Evolutionary conservation across 2,113 vertebrate genomes (phyloP).

Genomic region (Eurypyga helias): DNA sequence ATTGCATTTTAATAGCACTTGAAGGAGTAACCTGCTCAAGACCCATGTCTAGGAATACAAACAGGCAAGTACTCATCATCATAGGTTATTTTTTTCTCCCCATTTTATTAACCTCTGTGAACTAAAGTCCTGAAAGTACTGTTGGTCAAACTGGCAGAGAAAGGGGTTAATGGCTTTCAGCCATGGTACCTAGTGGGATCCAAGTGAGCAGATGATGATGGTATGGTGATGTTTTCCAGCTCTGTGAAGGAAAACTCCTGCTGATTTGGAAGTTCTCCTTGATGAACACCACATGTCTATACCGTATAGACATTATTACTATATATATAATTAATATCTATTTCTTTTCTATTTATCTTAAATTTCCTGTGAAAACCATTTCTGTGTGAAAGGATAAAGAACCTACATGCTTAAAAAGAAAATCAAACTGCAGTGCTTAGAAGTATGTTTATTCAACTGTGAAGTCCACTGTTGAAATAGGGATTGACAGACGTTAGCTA

Average conservation of each 20-base stretch:
- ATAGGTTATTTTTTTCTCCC: accelerated
- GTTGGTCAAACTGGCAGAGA: neutral
- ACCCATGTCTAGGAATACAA: neutral
- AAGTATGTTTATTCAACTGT: conserved; percentile 63
- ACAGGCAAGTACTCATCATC: neutral
- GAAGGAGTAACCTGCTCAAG: neutral
- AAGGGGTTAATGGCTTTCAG: neutral
- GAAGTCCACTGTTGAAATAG: conserved; percentile 1
- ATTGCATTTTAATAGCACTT: neutral
- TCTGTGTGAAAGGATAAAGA: conserved; percentile 45
- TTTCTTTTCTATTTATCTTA: conserved; percentile 42
- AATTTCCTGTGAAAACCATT: conserved; percentile 22
- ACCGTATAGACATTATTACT: too few relatives aligned
- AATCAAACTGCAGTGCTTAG: conserved; percentile 37
- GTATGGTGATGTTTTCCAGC: neutral
- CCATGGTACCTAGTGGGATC: neutral
- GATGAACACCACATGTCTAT: conserved; percentile 14
- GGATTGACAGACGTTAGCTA: neutral
- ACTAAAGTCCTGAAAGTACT: neutral
- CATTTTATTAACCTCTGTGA: neutral
- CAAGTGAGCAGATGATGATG: neutral
- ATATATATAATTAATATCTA: too few relatives aligned
- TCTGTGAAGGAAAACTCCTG: neutral
- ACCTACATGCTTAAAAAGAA: conserved; percentile 57
- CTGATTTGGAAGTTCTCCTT: conserved; percentile 18